These are phyloP conservation scores for Numenius phaeopus DNA, from an alignment of 2,797 vertebrate genomes.

Conservation along the genomic window DNA sequence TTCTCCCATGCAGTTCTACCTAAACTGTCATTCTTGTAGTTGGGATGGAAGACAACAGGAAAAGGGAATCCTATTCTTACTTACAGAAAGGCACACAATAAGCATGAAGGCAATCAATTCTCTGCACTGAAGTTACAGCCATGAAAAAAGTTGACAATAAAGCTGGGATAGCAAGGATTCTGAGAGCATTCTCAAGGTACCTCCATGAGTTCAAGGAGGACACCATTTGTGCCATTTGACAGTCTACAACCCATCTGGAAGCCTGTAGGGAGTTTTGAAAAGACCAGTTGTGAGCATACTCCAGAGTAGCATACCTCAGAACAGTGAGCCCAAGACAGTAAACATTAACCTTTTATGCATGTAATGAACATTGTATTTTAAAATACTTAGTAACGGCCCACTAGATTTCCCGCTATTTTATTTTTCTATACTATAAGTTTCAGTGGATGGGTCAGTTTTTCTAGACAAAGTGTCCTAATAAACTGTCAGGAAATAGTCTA, in stretches of 20 bases:
- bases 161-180: neutral
- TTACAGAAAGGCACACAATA: fast-evolving
- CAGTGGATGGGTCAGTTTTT: neutral
- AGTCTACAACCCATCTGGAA: neutral
- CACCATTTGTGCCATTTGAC: neutral
- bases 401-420: neutral
- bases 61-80: neutral
- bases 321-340: neutral
- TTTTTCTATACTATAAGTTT: neutral
- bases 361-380: neutral
- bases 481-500: neutral
- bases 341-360: neutral
- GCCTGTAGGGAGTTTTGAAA: neutral
- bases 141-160: neutral
- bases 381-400: neutral
- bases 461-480: neutral
- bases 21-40: neutral
- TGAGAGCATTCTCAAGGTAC: neutral
- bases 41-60: neutral
- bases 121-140: neutral
- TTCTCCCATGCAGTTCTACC: neutral
- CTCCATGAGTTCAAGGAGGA: neutral
- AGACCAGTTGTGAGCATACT: neutral
- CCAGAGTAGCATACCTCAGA: fast-evolving
- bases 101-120: fast-evolving